Base-by-base conservation (phyloP, 2,113 vertebrate genomes). In the Muscicapa adusta region DNA sequence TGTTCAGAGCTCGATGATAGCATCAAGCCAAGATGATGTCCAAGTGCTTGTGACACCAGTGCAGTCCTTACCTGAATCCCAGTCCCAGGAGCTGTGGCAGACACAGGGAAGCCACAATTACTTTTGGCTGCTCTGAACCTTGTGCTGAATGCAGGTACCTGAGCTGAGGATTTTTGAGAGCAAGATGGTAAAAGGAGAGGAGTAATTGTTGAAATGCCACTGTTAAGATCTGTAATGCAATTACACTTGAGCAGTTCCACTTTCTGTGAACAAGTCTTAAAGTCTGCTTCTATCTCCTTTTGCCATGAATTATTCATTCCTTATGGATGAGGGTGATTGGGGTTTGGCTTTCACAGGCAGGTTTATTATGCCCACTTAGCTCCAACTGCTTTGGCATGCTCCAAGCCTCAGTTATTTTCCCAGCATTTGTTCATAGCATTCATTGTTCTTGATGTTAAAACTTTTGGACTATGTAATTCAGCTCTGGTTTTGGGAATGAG, bases 311-410 rank as follows among this genome's bases (percentile, higher is more conserved):
- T 95, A 93, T 94, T 92, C 70, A 87, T 96, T 91, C 79, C 79
- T 91, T 93, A 40, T 85, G 92, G 88, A 23, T 84, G 91, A 53
- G 74, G 73, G 90, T 86, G 87, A 76, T 85, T 85, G 85, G 72
- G 75, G 71, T 88, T 93, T 96, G 95, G 92, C 91, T 96, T 95
- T 88, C 76, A 26, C 85, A 82, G 79, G 66, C 80, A 65, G 62
- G 62, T 94, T 95, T 94, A 66, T 94, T 94, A 85, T 88, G 83
- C 67, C 88, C 85, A 91, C 62, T 96, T 94, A 96, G 71, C 63
- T 83, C 88, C 91, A 80, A 78, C 93, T 92, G 71, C 86, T 95
- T 92, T 91, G 92, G 71, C 78, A 26, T 62, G 38, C 82, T 92
- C 11, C 5, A 40, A 72, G 36, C 65, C 57, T 80, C 58, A 6